Base-by-base conservation (phyloP, 2,797 vertebrate species). In the Falco naumanni region DNA sequence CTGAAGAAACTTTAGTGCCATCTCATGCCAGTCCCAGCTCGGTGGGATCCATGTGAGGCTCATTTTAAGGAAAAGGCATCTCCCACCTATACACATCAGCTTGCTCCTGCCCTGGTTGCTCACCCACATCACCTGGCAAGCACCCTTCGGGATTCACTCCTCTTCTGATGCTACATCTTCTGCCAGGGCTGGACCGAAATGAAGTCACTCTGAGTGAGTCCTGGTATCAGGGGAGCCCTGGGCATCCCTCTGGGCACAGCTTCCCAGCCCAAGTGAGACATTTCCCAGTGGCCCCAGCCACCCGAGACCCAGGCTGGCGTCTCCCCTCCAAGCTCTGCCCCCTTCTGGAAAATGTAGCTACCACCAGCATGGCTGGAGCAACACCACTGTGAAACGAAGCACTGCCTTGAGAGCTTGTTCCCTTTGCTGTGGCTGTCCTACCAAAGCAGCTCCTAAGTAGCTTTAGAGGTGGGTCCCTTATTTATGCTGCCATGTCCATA, bases 21-120 rank as follows among this genome's bases (percentile, higher is more conserved):
- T 16, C 48, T 47, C 53, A n/a, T 6, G 39, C 17, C 60, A 69
- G 50, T n/a, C n/a, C 37, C 33, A 56, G 50, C 37, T 37, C 15
- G 0, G 1, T 10, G 57, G 41, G 37, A 50, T 19, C 20, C 7
- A 1, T 2, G 5, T 4, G 13, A 56, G 34, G 56, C 16, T 84
- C 34, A 28, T 12, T 68, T 61, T 50, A 41, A 59, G 19, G 16
- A 57, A 41, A 3, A n/a, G n/a, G 20, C 12, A 34, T 39, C 60
- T 77, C 18, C 16, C 16, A 57, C 10, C 64, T 21, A 10, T 1
- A 60, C 20, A 13, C 4, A 24, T 14, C 8, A n/a, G 2, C 7
- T 26, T 39, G 8, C 8, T 74, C 53, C 64, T 77, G 28, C 26
- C 7, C 6, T 1, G 1, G 45, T 28, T 60, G 24, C 31, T 20